Conservation (phyloP, 2,888 invertebrate species). For the Cryptops parisi region DNA sequence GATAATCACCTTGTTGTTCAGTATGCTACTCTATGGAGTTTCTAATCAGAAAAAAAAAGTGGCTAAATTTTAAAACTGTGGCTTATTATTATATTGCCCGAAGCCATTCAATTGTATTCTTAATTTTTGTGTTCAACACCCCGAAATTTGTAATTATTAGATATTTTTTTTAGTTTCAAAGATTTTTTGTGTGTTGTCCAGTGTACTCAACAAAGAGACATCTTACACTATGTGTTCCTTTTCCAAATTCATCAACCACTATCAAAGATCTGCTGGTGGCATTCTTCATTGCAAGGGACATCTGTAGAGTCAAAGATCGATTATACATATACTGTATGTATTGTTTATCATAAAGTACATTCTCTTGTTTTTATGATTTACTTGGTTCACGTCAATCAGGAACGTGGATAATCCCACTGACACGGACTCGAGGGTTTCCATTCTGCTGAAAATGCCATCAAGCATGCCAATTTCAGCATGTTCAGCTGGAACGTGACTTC, state of each 20-base stretch:
- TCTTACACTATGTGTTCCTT: slow-evolving; percentile 50
- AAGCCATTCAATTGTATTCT: too few species aligned
- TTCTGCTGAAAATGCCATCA: slow-evolving; percentile 56
- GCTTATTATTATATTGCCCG: too few species aligned
- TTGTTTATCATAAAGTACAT: neutral
- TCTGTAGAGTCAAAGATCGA: slow-evolving; percentile 37
- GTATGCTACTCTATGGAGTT: too few species aligned
- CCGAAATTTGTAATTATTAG: neutral
- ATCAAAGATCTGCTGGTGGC: slow-evolving; percentile 52
- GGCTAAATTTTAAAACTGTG: too few species aligned
- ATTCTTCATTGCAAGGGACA: slow-evolving; percentile 52
- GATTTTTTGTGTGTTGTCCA: neutral
- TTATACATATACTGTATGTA: too few species aligned
- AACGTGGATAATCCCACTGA: slow-evolving; percentile 69
- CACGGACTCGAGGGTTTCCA: slow-evolving; percentile 61
- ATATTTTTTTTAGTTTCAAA: neutral
- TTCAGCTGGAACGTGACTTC: slow-evolving; percentile 74
- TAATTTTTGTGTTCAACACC: neutral
- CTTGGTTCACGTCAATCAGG: slow-evolving; percentile 68
- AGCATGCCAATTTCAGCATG: slow-evolving; percentile 53
- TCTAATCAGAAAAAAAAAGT: too few species aligned
- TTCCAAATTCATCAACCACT: slow-evolving; percentile 79
- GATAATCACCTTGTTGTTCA: too few species aligned
- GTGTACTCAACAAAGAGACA: slow-evolving; percentile 14
- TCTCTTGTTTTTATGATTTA: too few species aligned